These are phyloP conservation scores for Steromphala cineraria DNA, from an alignment of 2,888 invertebrate genomes.

Conservation along the genomic window DNA sequence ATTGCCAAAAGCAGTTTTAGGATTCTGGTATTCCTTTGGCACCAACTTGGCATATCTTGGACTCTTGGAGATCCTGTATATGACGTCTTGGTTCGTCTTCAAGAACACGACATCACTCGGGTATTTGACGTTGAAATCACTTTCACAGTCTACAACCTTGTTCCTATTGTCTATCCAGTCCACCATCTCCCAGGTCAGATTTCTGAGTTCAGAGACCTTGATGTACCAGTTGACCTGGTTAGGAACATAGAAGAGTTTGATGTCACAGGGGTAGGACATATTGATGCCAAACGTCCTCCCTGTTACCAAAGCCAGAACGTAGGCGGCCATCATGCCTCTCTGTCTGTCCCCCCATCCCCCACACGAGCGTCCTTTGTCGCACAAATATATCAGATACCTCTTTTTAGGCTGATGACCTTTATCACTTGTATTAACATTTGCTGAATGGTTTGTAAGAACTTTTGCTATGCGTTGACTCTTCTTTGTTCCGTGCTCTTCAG, in stretches of 20 bases:
- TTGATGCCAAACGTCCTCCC: constrained; percentile 35
- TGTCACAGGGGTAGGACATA: constrained; percentile 37
- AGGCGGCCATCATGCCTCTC: constrained; percentile 30
- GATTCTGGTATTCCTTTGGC: constrained; percentile 4
- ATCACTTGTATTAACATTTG: too few species aligned
- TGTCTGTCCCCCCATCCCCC: constrained; percentile 45
- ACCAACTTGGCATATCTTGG: constrained; percentile 19
- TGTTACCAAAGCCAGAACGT: constrained; percentile 30
- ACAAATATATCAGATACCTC: constrained; percentile 38
- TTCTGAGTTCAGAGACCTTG: not conserved
- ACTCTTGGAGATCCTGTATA: constrained; percentile 12
- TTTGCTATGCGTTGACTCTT: too few species aligned
- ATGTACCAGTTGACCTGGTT: constrained; percentile 38
- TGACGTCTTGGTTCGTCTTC: constrained; percentile 37
- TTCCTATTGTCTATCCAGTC: constrained; percentile 16
- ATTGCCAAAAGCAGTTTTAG: constrained; percentile 8
- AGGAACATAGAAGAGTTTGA: constrained; percentile 34
- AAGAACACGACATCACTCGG: constrained; percentile 36
- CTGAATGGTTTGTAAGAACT: too few species aligned
- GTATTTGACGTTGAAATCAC: constrained; percentile 31
- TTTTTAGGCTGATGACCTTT: too few species aligned
- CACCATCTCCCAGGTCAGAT: not conserved
- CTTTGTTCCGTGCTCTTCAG: too few species aligned
- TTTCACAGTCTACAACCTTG: not conserved
- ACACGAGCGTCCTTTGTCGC: constrained; percentile 25